Evolutionary conservation across 2,888 invertebrate genomes (phyloP).

Genomic region (Bursaphelenchus okinawaensis): DNA sequence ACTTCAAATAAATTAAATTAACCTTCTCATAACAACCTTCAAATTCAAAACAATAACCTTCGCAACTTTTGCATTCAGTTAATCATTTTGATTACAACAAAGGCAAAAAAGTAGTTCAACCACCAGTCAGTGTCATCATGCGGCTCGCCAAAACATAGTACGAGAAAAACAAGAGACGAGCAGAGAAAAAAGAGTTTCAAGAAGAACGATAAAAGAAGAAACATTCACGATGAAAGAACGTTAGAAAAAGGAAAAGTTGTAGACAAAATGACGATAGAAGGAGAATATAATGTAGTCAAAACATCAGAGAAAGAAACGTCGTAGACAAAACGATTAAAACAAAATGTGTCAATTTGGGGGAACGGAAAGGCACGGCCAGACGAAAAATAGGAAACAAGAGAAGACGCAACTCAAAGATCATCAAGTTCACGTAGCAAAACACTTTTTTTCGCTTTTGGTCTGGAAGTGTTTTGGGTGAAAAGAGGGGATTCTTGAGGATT

Average conservation of each 20-base stretch:
- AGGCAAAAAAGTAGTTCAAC: too few relatives aligned
- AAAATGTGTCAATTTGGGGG: neutral
- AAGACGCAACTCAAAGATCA: neutral
- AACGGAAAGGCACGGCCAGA: slow-evolving; percentile 5
- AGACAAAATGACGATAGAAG: neutral
- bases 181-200: too few relatives aligned
- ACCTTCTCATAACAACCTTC: too few relatives aligned
- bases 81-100: too few relatives aligned
- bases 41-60: too few relatives aligned
- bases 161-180: too few relatives aligned
- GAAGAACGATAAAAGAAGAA: too few relatives aligned
- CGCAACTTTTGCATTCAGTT: too few relatives aligned
- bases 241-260: neutral
- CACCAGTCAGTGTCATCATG: too few relatives aligned
- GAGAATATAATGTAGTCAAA: neutral
- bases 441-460: neutral
- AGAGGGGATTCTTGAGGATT: too few relatives aligned
- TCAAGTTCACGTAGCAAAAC: neutral
- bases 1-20: too few relatives aligned
- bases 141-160: too few relatives aligned
- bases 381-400: neutral
- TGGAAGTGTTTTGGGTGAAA: neutral
- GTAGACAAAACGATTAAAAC: slow-evolving; percentile 4
- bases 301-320: neutral
- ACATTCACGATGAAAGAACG: neutral